Base-by-base conservation (phyloP, 1,140 invertebrate genomes). In the Agraylea sexmaculata region DNA sequence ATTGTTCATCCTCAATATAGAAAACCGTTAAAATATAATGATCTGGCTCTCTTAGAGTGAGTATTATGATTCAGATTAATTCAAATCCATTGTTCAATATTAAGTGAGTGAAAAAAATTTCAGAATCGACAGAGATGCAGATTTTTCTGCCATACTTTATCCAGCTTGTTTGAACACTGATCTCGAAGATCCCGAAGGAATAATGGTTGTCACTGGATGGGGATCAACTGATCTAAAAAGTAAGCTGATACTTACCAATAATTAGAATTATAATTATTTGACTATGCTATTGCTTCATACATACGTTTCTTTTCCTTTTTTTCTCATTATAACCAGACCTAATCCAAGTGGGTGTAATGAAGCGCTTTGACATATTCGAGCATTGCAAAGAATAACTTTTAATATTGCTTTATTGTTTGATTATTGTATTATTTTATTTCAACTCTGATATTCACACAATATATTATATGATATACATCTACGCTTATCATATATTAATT, bases 121-220 rank as follows among this genome's bases (percentile, higher is more conserved):
- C n/a, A 40, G 38, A 32, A 23, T 40, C 20, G 22, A 31, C 11
- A 22, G 6, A 20, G n/a, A 11, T 20, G 19, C 32, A 2, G 2
- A 20, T 15, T 32, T 28, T 28, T 28, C 11, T 3, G 2, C 37
- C 6, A 8, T 3, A 3, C 27, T 39, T 16, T 15, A 28, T 18
- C 37, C 37, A 28, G 22, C 37, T 10, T 39, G 37, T 17, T 39
- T 45, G 5, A 16, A 41, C n/a, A 40, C 23, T 10, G 25, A 40
- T 3, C 0, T 3, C 13, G 15, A 30, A 0, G 27, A 42, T 21
- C 25, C 37, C 13, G 16, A 13, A 5, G 11, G 8, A 17, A 4
- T 10, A 7, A 30, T 45, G 38, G n/a, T 32, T 29, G 22, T 41
- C 12, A 33, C 43, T 2, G 43, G 43, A 31, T 45, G 43, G 43